Base-by-base conservation (phyloP, 1,140 invertebrate genomes). In the Drosophila teissieri region DNA sequence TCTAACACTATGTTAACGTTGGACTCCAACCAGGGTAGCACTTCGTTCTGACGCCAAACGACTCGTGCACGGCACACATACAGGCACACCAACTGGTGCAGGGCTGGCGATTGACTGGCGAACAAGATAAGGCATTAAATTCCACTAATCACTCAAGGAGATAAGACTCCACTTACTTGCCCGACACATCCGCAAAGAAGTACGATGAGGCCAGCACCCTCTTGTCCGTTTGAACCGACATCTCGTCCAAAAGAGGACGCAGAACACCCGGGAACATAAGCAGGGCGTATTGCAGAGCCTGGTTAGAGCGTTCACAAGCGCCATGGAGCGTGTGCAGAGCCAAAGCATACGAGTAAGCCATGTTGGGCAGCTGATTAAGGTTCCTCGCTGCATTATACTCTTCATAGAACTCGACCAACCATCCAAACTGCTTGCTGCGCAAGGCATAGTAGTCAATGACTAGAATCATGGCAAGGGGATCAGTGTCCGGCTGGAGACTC, bases 361-460 rank as follows among this genome's bases (percentile, higher is more conserved):
- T 96, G 88, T 98, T 98, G 52, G 97, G 97, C 39, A 98, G 92
- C 86, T 97, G 96, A 19, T 94, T 94, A 4, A 97, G 93, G 93
- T 97, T 96, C 57, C 95, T 94, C 4, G 92, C 84, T 11, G 92
- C 78, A 84, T 96, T 95, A 94, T 95, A 96, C 75, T 95, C 93
- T 17, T 95, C 92, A 55, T 94, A 94, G 46, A 96, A 95, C 49
- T 97, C 93, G 5, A 96, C 93, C 0, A 98, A 93, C 96, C 97
- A 98, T n/a, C 94, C 92, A 86, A 96, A 97, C 92, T 98, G 96
- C 54, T 95, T 95, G 48, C 96, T 94, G 64, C 96, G 93, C 37
- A 99, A 84, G 0, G 98, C 97, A 91, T 98, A 97, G 73, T 97
- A 97, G 91, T 99, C 98, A 3, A 99, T 95, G 73, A 96, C 94